phyloP scores from a whole-genome alignment of 2,888 invertebrate genomes.

The Microdon myrmicae region DNA sequence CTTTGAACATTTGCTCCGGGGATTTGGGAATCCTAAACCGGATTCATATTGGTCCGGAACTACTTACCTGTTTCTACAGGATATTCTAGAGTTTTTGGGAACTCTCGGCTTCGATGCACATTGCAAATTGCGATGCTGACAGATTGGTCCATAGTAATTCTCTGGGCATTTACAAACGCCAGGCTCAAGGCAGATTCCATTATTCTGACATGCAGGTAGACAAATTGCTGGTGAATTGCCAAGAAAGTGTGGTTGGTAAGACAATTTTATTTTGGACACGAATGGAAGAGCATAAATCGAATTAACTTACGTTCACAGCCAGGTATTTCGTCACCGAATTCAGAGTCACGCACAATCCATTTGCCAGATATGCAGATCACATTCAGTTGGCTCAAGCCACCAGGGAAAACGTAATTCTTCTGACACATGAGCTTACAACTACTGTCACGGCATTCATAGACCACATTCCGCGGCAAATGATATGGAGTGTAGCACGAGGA shows the following conservation, averaged over 20 bases:
- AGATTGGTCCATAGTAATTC: conserved; percentile 77
- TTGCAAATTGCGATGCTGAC: conserved; percentile 79
- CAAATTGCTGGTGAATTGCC: conserved; percentile 75
- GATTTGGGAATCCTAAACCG: background rate
- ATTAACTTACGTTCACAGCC: conserved; percentile 72
- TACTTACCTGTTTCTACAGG: conserved; percentile 75
- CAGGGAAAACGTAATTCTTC: conserved; percentile 58
- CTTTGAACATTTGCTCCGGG: background rate
- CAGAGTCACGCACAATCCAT: conserved; percentile 61
- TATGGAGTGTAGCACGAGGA: conserved; percentile 56
- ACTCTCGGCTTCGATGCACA: conserved; percentile 75
- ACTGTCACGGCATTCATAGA: conserved; percentile 56
- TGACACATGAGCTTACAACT: conserved; percentile 59
- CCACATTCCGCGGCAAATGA: conserved; percentile 57
- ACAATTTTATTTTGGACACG: conserved; percentile 3
- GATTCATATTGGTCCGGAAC: conserved; percentile 1
- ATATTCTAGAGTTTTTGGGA: conserved; percentile 74
- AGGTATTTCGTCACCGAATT: conserved; percentile 68
- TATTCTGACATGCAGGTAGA: conserved; percentile 79
- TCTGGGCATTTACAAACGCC: conserved; percentile 81
- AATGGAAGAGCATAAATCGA: background rate
- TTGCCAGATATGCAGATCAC: conserved; percentile 59
- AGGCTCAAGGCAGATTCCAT: conserved; percentile 80
- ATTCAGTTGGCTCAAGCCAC: conserved; percentile 55
- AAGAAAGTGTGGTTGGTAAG: background rate